A percentile compares a stretch with the other conserved stretches of the same genome.
Evolutionary conservation across 2,797 vertebrate genomes (phyloP).

Genomic region (Xenops minutus): DNA sequence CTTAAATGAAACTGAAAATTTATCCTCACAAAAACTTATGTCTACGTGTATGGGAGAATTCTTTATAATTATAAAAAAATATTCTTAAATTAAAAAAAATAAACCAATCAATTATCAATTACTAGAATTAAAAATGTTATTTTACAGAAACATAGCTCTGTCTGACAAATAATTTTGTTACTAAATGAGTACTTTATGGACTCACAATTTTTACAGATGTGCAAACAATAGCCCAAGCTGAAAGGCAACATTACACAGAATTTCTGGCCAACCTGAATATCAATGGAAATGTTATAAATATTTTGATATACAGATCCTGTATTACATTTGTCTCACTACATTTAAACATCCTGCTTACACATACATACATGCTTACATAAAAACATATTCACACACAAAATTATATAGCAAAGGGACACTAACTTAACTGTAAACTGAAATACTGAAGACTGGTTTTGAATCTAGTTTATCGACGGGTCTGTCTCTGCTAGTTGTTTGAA

Average conservation of each 20-base stretch:
- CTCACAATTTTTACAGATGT: not conserved
- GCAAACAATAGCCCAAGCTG: not conserved
- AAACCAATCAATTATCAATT: not conserved
- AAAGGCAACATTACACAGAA: not conserved
- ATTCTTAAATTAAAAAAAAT: not conserved
- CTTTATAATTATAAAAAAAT: not conserved
- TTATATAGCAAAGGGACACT: not conserved
- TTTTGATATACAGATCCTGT: not conserved
- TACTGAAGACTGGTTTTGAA: not conserved
- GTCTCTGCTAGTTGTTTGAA: not conserved
- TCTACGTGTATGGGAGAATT: accelerated
- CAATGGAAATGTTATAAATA: not conserved
- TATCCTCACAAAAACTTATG: not conserved
- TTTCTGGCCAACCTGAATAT: not conserved
- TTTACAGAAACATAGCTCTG: not conserved
- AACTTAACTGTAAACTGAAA: not conserved
- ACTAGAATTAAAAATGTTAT: not conserved
- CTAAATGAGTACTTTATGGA: not conserved
- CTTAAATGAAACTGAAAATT: not conserved
- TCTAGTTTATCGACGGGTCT: not conserved
- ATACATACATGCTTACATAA: accelerated
- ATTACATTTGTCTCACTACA: not conserved
- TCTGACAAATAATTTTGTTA: not conserved
- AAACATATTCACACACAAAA: not conserved
- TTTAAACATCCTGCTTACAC: not conserved